Base-by-base conservation (phyloP, 2,797 vertebrate genomes). In the Tokudaia tokunoshimensis region DNA sequence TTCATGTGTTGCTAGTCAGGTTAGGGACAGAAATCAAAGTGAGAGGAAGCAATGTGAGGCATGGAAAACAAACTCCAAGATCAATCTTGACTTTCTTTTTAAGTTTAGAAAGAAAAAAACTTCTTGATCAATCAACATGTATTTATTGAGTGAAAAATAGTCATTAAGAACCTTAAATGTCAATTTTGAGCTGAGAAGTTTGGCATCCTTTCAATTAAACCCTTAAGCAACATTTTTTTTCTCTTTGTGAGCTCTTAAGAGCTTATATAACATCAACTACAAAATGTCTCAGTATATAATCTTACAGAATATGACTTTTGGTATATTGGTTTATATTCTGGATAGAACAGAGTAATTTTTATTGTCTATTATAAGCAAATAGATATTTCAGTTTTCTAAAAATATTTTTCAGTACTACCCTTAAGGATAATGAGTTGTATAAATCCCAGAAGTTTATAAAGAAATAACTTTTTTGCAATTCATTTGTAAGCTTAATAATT, bases 121-220 rank as follows among this genome's bases (percentile, higher is more conserved):
- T 67, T 24, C 94, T 91, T 96, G 94, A 97, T 97, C 93, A 96
- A 94, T 94, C 96, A 97, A 94, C 76, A 93, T 65, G 0, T 96
- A 92, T 97, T 97, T 96, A 96, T 95, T 84, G 75, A 96, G 94
- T 91, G 82, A 95, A 94, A 91, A 94, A 91, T 95, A 92, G 94
- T 97, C 96, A 97, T 97, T 97, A 97, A 97, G 70, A 96, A 97
- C 84, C 89, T 96, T 97, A 96, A 97, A 97, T 96, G 95, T 96
- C 92, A 97, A 97, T 97, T 97, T 97, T 97, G 92, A 96, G 84
- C 90, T 85, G 29, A 84, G 82, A 89, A 92, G 65, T 96, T 95
- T 96, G 93, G 86, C 34, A 92, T 89, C 67, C 81, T 96, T 95
- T 94, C 92, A 97, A 94, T 97, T 97, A 96, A 89, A 92, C 3